phyloP scores from a whole-genome alignment of 1,140 invertebrate genomes.

The Maniola jurtina region DNA sequence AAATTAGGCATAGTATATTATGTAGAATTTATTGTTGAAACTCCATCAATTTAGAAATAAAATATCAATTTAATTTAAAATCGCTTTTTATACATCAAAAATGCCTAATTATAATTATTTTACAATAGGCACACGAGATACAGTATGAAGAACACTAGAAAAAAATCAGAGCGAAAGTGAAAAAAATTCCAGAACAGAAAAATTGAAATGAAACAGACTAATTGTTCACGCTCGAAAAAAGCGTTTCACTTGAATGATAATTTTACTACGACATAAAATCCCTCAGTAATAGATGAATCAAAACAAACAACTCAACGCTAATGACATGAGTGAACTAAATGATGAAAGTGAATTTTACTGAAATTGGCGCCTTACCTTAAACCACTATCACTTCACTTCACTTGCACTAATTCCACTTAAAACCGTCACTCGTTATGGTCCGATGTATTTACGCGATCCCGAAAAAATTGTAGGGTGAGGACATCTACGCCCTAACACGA shows the following conservation, averaged over 20 bases:
- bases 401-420: conserved; percentile 38
- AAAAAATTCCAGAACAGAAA: not conserved
- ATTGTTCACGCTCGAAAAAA: not conserved
- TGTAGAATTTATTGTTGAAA: too few relatives aligned
- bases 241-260: not conserved
- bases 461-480: not conserved
- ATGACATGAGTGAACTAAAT: too few relatives aligned
- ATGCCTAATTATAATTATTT: too few relatives aligned
- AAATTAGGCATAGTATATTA: too few relatives aligned
- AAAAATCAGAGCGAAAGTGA: too few relatives aligned
- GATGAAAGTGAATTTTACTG: not conserved
- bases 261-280: conserved; percentile 4
- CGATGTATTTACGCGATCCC: conserved; percentile 21
- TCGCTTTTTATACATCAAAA: too few relatives aligned
- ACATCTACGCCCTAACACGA: conserved; percentile 16
- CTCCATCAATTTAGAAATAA: too few relatives aligned
- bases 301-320: not conserved
- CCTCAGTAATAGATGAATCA: not conserved
- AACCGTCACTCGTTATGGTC: conserved; percentile 42
- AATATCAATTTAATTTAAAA: too few relatives aligned
- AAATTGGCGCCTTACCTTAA: conserved; percentile 31
- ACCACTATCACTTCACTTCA: conserved; percentile 44
- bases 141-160: too few relatives aligned
- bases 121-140: too few relatives aligned
- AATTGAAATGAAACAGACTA: not conserved